Percentiles rank a stretch among this genome's conserved stretches.
Conservation (phyloP, 1,140 invertebrate species). For the Megathymus violae region DNA sequence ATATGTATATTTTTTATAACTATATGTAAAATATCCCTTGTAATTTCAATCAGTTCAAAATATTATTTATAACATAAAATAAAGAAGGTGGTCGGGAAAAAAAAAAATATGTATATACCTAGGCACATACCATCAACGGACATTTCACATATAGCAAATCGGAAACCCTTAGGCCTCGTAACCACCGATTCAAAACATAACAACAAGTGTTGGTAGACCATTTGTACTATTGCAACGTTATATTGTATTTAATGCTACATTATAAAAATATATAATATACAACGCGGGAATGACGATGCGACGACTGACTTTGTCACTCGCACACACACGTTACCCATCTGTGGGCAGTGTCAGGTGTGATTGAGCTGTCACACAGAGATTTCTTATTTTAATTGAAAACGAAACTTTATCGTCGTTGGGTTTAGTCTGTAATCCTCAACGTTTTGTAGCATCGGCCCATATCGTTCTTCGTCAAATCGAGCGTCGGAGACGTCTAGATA, state of each 20-base stretch:
- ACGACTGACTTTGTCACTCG: background rate
- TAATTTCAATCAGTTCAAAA: background rate
- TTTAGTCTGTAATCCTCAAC: no score
- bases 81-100: background rate
- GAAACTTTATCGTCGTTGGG: background rate
- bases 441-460: no score
- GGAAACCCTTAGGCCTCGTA: background rate
- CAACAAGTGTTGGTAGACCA: background rate
- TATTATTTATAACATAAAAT: background rate
- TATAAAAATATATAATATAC: slow-evolving; percentile 4
- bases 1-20: background rate
- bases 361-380: no score
- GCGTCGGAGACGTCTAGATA: no score
- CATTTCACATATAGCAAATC: background rate
- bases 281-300: background rate
- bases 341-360: no score
- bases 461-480: no score
- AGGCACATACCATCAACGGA: background rate
- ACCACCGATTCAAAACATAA: background rate
- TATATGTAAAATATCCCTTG: background rate
- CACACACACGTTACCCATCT: no score
- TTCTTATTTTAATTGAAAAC: background rate
- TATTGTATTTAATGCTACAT: background rate
- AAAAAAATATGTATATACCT: background rate
- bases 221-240: background rate